A percentile compares a stretch with the other conserved stretches of the same genome.
phyloP scores from a whole-genome alignment of 1,140 invertebrate genomes.

The Drosophila varians region DNA sequence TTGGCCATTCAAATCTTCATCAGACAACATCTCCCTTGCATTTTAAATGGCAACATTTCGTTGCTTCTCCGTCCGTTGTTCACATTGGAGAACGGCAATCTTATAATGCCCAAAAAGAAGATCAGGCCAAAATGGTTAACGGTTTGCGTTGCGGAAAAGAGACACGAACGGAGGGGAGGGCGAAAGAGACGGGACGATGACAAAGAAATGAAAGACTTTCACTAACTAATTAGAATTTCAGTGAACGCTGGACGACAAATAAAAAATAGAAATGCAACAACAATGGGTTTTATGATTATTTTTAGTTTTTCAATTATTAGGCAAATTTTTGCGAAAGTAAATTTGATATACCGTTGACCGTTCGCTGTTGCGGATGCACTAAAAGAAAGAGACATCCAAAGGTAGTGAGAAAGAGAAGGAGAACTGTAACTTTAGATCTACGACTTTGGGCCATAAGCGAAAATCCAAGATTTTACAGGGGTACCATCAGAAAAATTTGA shows the following conservation, averaged over 20 bases:
- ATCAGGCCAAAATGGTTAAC: constrained; percentile 46
- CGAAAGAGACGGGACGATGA: neutral
- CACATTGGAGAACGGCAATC: constrained; percentile 25
- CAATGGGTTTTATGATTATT: constrained; percentile 16
- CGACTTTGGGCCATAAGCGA: too few relatives aligned
- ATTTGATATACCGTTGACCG: constrained; percentile 50
- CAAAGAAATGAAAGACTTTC: constrained; percentile 59
- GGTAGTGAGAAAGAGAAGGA: neutral
- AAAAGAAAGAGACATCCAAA: neutral
- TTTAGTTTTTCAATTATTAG: constrained; percentile 69
- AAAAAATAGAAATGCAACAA: constrained; percentile 42
- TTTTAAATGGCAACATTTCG: constrained; percentile 29
- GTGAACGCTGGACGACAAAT: constrained; percentile 33
- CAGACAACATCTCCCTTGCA: constrained; percentile 21
- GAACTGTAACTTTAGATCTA: too few relatives aligned
- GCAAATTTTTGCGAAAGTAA: constrained; percentile 77
- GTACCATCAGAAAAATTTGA: too few relatives aligned
- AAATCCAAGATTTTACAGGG: too few relatives aligned
- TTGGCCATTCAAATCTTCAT: constrained; percentile 29
- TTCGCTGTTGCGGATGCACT: constrained; percentile 1
- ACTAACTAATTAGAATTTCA: constrained; percentile 75
- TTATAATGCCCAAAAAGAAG: constrained; percentile 35
- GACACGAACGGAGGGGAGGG: neutral
- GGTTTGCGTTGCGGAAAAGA: neutral
- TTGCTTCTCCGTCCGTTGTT: constrained; percentile 18